Percentiles rank a stretch among this genome's conserved stretches.
Evolutionary conservation across 2,113 vertebrate genomes (phyloP).

Genomic region (Melanostigma gelatinosum): DNA sequence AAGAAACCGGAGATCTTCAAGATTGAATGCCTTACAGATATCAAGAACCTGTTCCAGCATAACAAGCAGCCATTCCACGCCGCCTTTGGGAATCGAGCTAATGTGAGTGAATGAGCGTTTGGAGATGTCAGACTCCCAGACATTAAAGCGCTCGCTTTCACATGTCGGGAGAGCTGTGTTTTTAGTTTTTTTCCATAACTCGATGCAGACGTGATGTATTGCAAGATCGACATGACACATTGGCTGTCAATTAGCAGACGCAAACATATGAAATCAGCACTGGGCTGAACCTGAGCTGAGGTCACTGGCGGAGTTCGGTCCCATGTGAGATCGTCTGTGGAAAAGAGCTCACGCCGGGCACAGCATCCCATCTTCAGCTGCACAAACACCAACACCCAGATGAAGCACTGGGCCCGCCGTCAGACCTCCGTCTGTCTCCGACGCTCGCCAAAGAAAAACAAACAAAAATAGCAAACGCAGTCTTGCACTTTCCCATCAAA

Average conservation of each 20-base stretch:
- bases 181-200: slow-evolving; percentile 15
- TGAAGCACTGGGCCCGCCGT: slow-evolving; percentile 24
- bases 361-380: slow-evolving; percentile 71
- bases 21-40: slow-evolving; percentile 98
- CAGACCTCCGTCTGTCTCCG: slow-evolving; percentile 11
- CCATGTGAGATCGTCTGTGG: slow-evolving; percentile 48
- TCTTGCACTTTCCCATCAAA: slow-evolving; percentile 14
- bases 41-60: slow-evolving; percentile 95
- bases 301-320: slow-evolving; percentile 33
- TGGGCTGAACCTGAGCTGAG: slow-evolving; percentile 64
- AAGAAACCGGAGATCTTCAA: slow-evolving; percentile 99
- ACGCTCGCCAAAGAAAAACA: slow-evolving; percentile 37
- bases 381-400: slow-evolving; percentile 66
- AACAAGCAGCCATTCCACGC: slow-evolving; percentile 95
- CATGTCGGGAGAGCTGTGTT: slow-evolving; percentile 8
- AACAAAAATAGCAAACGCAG: slow-evolving; percentile 22
- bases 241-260: slow-evolving; percentile 50
- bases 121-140: slow-evolving; percentile 54
- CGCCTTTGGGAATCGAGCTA: slow-evolving; percentile 96
- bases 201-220: slow-evolving; percentile 23
- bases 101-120: slow-evolving; percentile 82
- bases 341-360: slow-evolving; percentile 50
- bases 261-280: slow-evolving; percentile 54
- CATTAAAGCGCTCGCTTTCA: slow-evolving; percentile 32
- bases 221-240: slow-evolving; percentile 24